Evolutionary conservation across 2,113 vertebrate genomes (phyloP).

Genomic region (Pipra filicauda): DNA sequence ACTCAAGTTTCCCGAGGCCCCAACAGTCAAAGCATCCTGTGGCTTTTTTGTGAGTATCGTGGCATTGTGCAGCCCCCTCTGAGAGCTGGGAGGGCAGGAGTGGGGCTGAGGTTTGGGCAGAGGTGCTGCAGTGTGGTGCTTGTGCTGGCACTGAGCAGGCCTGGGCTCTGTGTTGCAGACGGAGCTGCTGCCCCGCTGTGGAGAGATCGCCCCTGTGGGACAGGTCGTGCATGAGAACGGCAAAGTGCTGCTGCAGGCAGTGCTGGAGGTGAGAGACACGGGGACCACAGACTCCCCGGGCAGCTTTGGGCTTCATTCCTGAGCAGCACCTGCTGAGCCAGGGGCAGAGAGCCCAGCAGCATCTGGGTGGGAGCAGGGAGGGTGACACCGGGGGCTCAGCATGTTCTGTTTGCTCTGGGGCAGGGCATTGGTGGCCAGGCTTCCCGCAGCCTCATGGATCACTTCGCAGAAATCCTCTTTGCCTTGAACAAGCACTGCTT

Average conservation of each 20-base stretch:
- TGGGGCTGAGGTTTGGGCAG: neutral
- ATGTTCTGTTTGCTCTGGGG: neutral
- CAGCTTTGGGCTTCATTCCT: neutral
- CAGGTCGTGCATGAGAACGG: slow-evolving; percentile 91
- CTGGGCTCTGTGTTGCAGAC: slow-evolving; percentile 77
- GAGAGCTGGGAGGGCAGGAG: neutral
- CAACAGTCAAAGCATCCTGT: slow-evolving; percentile 96
- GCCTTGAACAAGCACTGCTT: slow-evolving; percentile 97
- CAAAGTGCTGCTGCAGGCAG: slow-evolving; percentile 88
- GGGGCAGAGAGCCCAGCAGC: neutral
- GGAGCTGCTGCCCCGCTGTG: slow-evolving; percentile 91
- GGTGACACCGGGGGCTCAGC: neutral
- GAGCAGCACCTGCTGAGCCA: neutral
- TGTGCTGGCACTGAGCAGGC: neutral
- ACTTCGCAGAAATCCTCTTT: slow-evolving; percentile 95
- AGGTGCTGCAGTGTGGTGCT: neutral
- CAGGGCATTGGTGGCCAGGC: slow-evolving; percentile 94
- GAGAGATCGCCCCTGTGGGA: slow-evolving; percentile 87
- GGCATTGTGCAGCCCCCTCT: fast-evolving
- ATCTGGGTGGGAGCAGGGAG: neutral
- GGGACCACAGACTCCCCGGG: fast-evolving
- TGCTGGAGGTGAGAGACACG: slow-evolving; percentile 85
- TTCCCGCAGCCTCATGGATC: slow-evolving; percentile 96
- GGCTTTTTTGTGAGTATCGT: slow-evolving; percentile 91
- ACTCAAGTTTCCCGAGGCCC: slow-evolving; percentile 95